These are phyloP conservation scores for Echiichthys vipera DNA, from an alignment of 2,797 vertebrate species.

Conservation along the genomic window DNA sequence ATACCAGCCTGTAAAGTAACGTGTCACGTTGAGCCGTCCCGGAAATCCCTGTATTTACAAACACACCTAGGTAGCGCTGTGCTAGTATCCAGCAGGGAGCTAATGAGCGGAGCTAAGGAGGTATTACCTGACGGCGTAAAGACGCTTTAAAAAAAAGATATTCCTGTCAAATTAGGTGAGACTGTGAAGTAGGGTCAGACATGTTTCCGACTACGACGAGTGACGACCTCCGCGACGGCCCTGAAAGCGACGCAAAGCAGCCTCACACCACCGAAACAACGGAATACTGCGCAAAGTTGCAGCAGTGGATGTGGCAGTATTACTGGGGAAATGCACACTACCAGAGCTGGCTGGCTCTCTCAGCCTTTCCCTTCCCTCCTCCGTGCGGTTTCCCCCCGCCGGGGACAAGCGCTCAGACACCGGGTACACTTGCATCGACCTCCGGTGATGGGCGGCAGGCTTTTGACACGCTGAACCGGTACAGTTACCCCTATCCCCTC, in stretches of 20 bases:
- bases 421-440: constrained; percentile 48
- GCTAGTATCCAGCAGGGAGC: background rate
- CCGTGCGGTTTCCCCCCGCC: constrained; percentile 51
- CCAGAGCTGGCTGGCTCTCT: constrained; percentile 85
- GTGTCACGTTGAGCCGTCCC: background rate
- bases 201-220: constrained; percentile 40
- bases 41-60: constrained; percentile 35
- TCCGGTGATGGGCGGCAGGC: constrained; percentile 35
- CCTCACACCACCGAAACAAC: constrained; percentile 51
- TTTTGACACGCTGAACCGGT: constrained; percentile 64
- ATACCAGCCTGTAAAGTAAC: background rate
- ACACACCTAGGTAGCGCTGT: background rate
- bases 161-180: background rate
- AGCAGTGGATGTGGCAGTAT: constrained; percentile 94
- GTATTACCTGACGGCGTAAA: constrained; percentile 18
- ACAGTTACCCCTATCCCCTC: constrained; percentile 60
- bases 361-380: constrained; percentile 64
- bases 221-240: background rate
- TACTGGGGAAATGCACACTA: constrained; percentile 90
- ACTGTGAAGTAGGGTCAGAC: background rate
- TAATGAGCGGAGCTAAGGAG: constrained; percentile 18
- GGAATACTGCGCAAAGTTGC: constrained; percentile 90
- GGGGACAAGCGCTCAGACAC: constrained; percentile 30
- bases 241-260: constrained; percentile 15
- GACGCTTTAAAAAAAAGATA: background rate